Evolutionary conservation across 2,888 invertebrate genomes (phyloP), one percentile per base, ranked within the genome.

Genomic region (Baccha elongata): DNA sequence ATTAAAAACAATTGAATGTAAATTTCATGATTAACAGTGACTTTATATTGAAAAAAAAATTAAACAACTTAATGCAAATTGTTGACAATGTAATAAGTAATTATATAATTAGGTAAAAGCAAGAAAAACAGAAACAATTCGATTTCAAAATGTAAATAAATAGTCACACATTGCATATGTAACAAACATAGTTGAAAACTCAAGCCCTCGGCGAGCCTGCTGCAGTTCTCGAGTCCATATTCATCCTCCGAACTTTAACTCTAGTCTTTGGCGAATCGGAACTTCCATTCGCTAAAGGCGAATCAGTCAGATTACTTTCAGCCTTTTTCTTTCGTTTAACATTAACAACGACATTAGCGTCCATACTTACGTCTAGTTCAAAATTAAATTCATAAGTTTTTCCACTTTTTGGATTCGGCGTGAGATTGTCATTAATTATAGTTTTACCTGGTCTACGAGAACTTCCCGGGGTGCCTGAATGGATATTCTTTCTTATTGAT

Each of bases 311-410:
- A 37, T 10, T 58, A 26, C 26, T 37, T 7, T 53, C 67, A 7
- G 64, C 64, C 75, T 89, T 90, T 83, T 88, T 89, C 83, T 90
- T 91, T 13, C 91, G 88, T 76, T 89, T 90, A 0, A 91, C 89
- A 78, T 90, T 91, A 0, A 91, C 89, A 68, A 91, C 87, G 32
- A 91, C 89, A 86, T 91, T 89, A n/a, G 91, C 90, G 83, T 91
- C 91, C 87, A 90, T 85, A 76, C 91, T 91, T 4, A 91, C 90
- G 84, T 91, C 90, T 32, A 91, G 76, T 72, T 91, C 90, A 60
- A 91, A 89, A 86, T 91, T 90, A 17, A 91, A 88, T 78, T 91
- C 89, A 71, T 90, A 90, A 0, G 89, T 90, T 85, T 91, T 91
- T 1, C 87, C 87, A 11, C 88, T 86, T 23, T 87, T 88, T 7